Conservation (phyloP, 2,888 invertebrate species). For the Notodonta ziczac region DNA sequence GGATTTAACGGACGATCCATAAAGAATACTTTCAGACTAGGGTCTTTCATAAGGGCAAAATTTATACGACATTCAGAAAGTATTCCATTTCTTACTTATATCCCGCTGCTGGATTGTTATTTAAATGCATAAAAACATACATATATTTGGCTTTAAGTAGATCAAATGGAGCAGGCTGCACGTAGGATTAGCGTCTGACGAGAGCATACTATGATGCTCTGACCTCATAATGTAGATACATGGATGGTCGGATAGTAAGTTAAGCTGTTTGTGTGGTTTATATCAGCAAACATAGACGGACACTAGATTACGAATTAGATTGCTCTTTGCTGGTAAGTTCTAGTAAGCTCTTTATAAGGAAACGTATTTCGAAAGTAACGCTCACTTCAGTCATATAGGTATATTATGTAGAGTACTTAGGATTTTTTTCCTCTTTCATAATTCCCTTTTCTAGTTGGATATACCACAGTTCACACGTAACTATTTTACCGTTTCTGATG, state of each 20-base stretch:
- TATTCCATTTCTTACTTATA: not conserved
- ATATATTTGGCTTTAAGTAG: too few species aligned
- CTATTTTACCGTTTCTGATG: not conserved
- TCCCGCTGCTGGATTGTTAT: not conserved
- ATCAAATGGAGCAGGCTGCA: not conserved
- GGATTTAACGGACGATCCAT: too few species aligned
- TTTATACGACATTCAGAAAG: not conserved
- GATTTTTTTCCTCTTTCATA: too few species aligned
- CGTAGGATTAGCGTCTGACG: conserved; percentile 1
- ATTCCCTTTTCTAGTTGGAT: too few species aligned
- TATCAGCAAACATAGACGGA: not conserved
- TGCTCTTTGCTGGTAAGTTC: too few species aligned
- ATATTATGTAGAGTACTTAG: too few species aligned
- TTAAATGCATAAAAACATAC: not conserved
- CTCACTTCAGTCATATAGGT: too few species aligned
- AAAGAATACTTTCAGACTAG: too few species aligned
- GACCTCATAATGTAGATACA: not conserved
- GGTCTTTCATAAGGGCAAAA: too few species aligned
- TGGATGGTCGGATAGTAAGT: not conserved
- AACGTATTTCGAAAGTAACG: too few species aligned
- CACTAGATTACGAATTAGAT: not conserved
- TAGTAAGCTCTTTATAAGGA: too few species aligned
- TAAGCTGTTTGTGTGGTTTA: not conserved
- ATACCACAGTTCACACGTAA: too few species aligned
- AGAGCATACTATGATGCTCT: not conserved